A percentile compares a stretch with the other conserved stretches of the same genome.
phyloP scores from a whole-genome alignment of 2,113 vertebrate species.

The Speoplatyrhinus poulsoni region DNA sequence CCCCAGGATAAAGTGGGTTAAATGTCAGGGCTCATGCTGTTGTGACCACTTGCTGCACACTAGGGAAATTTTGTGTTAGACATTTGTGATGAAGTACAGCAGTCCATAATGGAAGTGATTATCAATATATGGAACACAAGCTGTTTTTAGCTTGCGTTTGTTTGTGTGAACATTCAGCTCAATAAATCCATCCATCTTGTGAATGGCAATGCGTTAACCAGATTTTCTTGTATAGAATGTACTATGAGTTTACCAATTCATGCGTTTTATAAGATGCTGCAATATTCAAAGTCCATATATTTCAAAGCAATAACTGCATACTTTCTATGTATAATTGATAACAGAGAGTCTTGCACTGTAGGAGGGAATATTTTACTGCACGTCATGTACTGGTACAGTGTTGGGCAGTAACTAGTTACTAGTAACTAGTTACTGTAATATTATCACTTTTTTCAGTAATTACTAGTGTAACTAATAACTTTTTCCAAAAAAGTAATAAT shows the following conservation, averaged over 20 bases:
- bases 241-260: too few species aligned
- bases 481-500: too few species aligned
- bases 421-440: too few species aligned
- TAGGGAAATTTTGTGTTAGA: neutral
- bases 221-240: neutral
- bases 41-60: constrained; percentile 9
- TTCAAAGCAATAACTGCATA: constrained; percentile 37
- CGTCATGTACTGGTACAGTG: too few species aligned
- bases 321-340: constrained; percentile 58
- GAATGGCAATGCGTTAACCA: neutral
- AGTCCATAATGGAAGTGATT: neutral
- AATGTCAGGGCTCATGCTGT: constrained; percentile 39
- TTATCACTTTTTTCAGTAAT: too few species aligned
- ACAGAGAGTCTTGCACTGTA: neutral
- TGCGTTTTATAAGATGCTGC: constrained; percentile 7
- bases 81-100: neutral
- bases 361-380: too few species aligned
- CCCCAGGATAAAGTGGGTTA: constrained; percentile 33
- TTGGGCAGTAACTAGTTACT: too few species aligned
- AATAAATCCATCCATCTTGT: neutral
- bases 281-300: constrained; percentile 32
- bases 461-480: too few species aligned
- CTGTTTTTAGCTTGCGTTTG: too few species aligned
- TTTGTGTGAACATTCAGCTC: too few species aligned
- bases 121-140: neutral